Evolutionary conservation across 2,888 invertebrate genomes (phyloP), one percentile per base, ranked within the genome.

Genomic region (Athalia cordata): DNA sequence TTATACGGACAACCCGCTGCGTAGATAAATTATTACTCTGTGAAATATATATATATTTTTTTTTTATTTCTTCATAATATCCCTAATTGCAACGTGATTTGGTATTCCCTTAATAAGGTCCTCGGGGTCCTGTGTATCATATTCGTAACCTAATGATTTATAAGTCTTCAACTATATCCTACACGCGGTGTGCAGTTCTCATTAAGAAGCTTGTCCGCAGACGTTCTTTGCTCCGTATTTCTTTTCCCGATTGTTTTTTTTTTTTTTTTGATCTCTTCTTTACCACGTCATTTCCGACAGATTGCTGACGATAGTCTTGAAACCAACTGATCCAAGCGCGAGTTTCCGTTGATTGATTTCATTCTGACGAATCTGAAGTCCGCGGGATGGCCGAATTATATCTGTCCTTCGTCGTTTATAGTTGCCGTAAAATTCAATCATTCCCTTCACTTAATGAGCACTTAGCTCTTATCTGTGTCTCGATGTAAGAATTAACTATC

Each of bases 121-220:
- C 72, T 57, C 59, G 6, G 72, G 59, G 72, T 67, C 66, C 52
- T 68, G 55, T 68, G 50, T 52, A 15, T 67, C 52, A 67, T 67
- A 67, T 52, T 29, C 29, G 52, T 52, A 67, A 67, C 67, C 29
- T 67, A 5, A 5, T 15, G 29, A 43, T 9, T 11, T n/a, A 7
- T n/a, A 68, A 68, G n/a, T 64, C 55, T 43, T 4, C 3, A 11
- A 43, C 11, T n/a, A 64, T 4, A 6, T 29, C 68, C 29, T 29
- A 29, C 29, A 29, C 29, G 29, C 29, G 29, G 29, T 29, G 8
- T n/a, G n/a, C n/a, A n/a, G n/a, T 50, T 13, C 47, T 47, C n/a
- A 4, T 11, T 7, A 6, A 45, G 47, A 64, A 64, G 64, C 64
- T 65, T 5, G 2, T 4, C 29, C 47, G 9, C 65, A 11, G 11